Evolutionary conservation across 2,113 vertebrate genomes (phyloP).

Genomic region (Chaetodon trifascialis): DNA sequence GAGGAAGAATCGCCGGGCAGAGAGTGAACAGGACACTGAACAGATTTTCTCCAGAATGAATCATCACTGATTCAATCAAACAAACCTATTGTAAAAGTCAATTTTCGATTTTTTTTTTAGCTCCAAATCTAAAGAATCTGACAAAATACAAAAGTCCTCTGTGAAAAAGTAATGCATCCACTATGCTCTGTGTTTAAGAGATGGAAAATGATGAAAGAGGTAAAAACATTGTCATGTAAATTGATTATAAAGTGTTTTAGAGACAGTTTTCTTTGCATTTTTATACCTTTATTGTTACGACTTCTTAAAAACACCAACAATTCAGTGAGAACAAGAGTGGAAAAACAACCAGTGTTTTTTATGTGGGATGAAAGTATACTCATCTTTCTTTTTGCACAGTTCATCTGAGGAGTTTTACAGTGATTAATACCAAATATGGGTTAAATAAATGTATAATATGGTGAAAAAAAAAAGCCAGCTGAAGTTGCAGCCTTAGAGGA

Average conservation of each 20-base stretch:
- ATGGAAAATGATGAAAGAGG: neutral
- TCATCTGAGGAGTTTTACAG: neutral
- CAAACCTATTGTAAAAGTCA: neutral
- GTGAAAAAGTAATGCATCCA: neutral
- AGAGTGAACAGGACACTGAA: conserved; percentile 20
- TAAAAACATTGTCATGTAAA: neutral
- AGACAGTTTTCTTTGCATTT: neutral
- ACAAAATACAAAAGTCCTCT: neutral
- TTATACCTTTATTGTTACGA: neutral
- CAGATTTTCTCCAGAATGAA: neutral
- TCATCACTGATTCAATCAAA: conserved; percentile 5
- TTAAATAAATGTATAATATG: conserved; percentile 32
- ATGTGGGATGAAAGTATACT: neutral
- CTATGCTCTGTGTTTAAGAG: neutral
- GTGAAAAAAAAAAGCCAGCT: conserved; percentile 27
- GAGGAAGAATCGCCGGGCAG: neutral
- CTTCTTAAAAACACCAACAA: neutral
- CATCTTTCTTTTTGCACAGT: conserved; percentile 1
- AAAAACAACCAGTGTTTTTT: conserved; percentile 19
- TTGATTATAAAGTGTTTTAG: neutral
- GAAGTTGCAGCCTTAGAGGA: conserved; percentile 66
- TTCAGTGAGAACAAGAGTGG: conserved; percentile 14
- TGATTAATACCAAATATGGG: conserved; percentile 24
- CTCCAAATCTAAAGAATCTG: neutral
- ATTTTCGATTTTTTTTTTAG: neutral